Conservation (phyloP, 2,888 invertebrate species). For the Volucella bombylans region DNA sequence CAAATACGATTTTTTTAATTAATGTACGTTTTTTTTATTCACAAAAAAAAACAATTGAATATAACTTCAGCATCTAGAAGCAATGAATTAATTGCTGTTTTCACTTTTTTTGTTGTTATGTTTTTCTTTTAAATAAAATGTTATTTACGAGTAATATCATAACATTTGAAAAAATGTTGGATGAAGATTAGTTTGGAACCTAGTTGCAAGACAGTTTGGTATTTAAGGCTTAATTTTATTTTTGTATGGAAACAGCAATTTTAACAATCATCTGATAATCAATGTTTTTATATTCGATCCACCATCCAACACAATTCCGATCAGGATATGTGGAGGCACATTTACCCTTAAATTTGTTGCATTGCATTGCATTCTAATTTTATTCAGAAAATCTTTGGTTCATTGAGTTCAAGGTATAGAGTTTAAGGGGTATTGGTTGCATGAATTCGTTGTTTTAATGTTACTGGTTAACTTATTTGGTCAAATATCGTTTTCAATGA, state of each 20-base stretch:
- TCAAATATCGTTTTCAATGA: no score
- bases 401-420: no score
- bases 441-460: no score
- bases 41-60: constrained; percentile 44
- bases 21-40: background rate
- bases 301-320: background rate
- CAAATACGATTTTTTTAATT: constrained; percentile 78
- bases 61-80: constrained; percentile 41
- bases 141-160: constrained; percentile 35
- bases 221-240: no score
- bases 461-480: no score
- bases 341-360: background rate
- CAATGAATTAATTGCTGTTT: constrained; percentile 37
- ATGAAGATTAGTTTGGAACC: constrained; percentile 29
- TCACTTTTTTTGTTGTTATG: background rate
- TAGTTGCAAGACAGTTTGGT: background rate
- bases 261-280: background rate
- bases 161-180: constrained; percentile 57
- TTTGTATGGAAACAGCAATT: constrained; percentile 14
- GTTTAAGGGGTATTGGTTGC: no score
- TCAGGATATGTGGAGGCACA: background rate
- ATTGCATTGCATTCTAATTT: background rate
- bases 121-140: constrained; percentile 2
- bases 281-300: constrained; percentile 2
- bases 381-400: background rate